Conservation (phyloP, 1,140 invertebrate genomes). For the Orchesella cincta region DNA sequence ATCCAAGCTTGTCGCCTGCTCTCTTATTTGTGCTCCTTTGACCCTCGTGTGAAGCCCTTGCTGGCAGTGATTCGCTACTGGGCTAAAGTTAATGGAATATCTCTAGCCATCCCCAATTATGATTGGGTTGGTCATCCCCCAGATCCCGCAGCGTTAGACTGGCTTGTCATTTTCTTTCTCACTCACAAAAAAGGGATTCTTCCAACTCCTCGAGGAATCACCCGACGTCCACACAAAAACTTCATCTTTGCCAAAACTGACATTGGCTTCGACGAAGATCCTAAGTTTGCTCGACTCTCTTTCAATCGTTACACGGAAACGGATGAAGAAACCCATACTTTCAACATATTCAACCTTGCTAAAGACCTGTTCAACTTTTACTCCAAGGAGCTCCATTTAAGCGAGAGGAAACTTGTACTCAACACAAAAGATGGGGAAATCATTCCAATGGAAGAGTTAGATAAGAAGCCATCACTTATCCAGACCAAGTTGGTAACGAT, state of each 20-base stretch:
- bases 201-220: not conserved
- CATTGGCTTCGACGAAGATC: not conserved
- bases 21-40: not conserved
- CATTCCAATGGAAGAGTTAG: not conserved
- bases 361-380: not conserved
- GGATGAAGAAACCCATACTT: not conserved
- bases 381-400: not conserved
- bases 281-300: not conserved
- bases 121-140: too few relatives aligned
- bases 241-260: not conserved
- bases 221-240: not conserved
- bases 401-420: not conserved
- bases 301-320: not conserved
- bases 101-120: too few relatives aligned
- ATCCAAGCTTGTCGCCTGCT: not conserved
- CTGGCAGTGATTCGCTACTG: not conserved
- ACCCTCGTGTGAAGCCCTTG: not conserved
- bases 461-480: too few relatives aligned
- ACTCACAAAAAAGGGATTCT: not conserved
- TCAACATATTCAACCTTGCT: not conserved
- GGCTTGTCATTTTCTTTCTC: not conserved
- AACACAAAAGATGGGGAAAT: not conserved
- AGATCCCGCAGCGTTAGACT: not conserved
- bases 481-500: too few relatives aligned
- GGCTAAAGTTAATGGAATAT: not conserved